Base-by-base conservation (phyloP, 2,113 vertebrate species). In the Bubo bubo region DNA sequence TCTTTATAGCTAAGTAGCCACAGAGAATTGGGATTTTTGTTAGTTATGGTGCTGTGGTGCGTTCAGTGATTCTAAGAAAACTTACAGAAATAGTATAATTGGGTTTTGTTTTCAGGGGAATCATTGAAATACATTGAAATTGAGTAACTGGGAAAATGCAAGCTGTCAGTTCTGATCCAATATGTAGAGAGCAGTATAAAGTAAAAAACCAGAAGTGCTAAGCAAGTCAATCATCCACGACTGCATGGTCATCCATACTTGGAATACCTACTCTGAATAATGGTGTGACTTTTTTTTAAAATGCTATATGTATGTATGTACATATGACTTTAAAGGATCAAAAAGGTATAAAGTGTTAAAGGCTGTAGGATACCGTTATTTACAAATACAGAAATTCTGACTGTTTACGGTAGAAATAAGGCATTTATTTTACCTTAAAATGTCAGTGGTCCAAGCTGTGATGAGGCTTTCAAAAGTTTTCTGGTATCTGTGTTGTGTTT, bases 401-500 rank as follows among this genome's bases (percentile, higher is more conserved):
- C 7, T 12, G 14, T 50, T 86, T 35, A 34, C 12, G 47, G 24
- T 83, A 63, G 58, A 68, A 63, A 63, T 49, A 50, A 72, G 11
- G 32, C 6, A 47, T 72, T 83, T 83, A 21, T 86, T 43, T 59
- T 70, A 22, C 26, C 34, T 47, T 64, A 14, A 39, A 60, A 45
- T 34, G 12, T 35, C 26, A 49, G 14, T 56, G 27, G 35, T 76
- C 43, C 24, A 52, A 52, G 35, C 22, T 81, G 10, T 47, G 17
- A 37, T 50, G n/a, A 79, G 4, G 11, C n/a, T 91, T 93, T 55
- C 19, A 12, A 34, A 93, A 86, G 21, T 12, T 76, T 76, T 82
- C 24, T 63, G 34, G 5, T 24, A 30, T 47, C 9, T 0, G 0
- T n/a, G 15, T 27, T 39, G 45, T 47, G 10, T 32, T 55, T 35